These are phyloP conservation scores for Podocnemis expansa DNA, from an alignment of 2,113 vertebrate genomes.

Conservation along the genomic window DNA sequence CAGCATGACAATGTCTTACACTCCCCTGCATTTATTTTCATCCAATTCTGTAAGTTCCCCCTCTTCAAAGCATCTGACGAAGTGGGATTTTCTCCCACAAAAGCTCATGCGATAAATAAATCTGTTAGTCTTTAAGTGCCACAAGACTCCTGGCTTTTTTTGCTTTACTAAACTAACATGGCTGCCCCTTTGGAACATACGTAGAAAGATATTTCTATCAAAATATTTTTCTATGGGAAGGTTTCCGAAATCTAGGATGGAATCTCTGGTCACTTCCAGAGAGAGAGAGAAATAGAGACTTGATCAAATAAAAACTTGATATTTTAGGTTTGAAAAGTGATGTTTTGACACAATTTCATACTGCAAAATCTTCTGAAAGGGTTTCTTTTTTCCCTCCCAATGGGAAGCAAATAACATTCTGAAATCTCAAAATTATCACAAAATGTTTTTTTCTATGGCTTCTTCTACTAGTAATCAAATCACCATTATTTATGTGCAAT, in stretches of 20 bases:
- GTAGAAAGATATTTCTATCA: too few species aligned
- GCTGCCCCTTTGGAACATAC: too few species aligned
- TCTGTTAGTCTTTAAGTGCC: too few species aligned
- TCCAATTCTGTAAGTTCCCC: too few species aligned
- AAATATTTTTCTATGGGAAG: not conserved
- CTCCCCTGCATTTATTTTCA: too few species aligned
- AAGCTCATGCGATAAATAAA: too few species aligned
- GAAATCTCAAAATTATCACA: not conserved
- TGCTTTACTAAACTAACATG: too few species aligned
- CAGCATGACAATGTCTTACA: too few species aligned
- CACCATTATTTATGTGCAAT: fast-evolving
- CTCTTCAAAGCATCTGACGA: too few species aligned
- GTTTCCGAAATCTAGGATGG: not conserved
- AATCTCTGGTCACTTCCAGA: not conserved
- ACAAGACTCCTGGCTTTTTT: too few species aligned
- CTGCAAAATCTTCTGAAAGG: not conserved
- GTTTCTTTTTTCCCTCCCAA: not conserved
- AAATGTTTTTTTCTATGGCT: not conserved
- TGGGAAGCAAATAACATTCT: not conserved
- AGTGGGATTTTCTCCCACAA: too few species aligned
- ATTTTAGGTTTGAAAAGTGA: not conserved
- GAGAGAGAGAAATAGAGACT: not conserved
- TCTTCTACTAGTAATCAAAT: not conserved
- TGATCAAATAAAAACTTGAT: not conserved
- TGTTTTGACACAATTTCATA: not conserved